Conservation (phyloP, 2,113 vertebrate species). For the Fregetta grallaria region DNA sequence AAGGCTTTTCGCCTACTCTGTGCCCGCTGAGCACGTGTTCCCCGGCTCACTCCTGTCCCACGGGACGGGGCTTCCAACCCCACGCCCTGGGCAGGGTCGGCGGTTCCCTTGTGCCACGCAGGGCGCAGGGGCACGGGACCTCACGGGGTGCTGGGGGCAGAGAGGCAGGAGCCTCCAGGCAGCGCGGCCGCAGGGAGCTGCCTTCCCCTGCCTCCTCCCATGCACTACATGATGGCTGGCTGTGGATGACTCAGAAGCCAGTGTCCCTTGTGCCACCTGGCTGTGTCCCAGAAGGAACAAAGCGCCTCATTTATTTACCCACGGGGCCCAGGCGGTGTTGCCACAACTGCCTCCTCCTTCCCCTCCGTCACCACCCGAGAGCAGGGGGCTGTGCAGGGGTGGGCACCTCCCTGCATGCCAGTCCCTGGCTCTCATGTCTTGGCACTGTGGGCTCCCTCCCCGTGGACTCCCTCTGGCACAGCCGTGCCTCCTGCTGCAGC, state of each 20-base stretch:
- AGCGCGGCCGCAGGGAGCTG: accelerated
- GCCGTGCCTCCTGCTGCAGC: not conserved
- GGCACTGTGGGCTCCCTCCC: not conserved
- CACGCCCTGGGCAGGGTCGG: not conserved
- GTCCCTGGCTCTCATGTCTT: not conserved
- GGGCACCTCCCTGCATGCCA: not conserved
- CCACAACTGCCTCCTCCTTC: not conserved
- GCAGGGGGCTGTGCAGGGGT: not conserved
- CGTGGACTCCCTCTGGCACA: not conserved
- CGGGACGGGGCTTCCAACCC: accelerated
- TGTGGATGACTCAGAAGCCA: not conserved
- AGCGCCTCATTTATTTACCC: not conserved
- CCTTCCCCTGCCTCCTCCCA: not conserved
- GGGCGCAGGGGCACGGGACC: not conserved
- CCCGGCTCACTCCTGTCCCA: accelerated
- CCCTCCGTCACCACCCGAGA: not conserved
- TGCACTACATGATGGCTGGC: not conserved
- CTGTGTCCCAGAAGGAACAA: constrained; percentile 1
- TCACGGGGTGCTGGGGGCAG: accelerated
- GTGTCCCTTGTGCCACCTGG: not conserved
- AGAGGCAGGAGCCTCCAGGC: not conserved
- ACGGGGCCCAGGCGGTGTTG: not conserved
- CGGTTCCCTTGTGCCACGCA: accelerated
- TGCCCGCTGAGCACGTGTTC: accelerated
- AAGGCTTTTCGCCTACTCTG: not conserved